phyloP scores from a whole-genome alignment of 2,113 vertebrate genomes.

The Gallinago media region DNA sequence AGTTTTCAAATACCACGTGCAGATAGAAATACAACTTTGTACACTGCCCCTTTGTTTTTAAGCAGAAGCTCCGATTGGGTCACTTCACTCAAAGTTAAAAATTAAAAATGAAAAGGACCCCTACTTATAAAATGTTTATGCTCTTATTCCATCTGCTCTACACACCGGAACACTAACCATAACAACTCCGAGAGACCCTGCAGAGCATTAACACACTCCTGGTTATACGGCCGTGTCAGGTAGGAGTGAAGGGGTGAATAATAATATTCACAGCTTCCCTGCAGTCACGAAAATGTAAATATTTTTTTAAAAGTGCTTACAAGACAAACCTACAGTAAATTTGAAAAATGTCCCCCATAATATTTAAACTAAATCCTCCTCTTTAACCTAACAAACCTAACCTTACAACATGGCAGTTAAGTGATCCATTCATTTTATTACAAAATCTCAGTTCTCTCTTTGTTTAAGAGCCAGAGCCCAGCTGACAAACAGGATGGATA shows the following conservation, averaged over 20 bases:
- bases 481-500: slow-evolving; percentile 39
- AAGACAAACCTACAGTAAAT: slow-evolving; percentile 75
- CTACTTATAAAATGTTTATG: slow-evolving; percentile 62
- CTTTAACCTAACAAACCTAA: slow-evolving; percentile 70
- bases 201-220: neutral
- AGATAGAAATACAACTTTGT: neutral
- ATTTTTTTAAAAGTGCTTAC: slow-evolving; percentile 74
- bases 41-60: neutral
- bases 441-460: slow-evolving; percentile 52
- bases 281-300: slow-evolving; percentile 69
- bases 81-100: slow-evolving; percentile 2
- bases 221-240: neutral
- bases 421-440: slow-evolving; percentile 68
- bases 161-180: slow-evolving; percentile 44
- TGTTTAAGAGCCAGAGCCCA: slow-evolving; percentile 39
- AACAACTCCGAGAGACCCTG: slow-evolving; percentile 38
- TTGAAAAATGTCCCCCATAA: slow-evolving; percentile 71
- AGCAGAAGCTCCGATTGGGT: slow-evolving; percentile 10
- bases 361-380: slow-evolving; percentile 70
- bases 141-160: slow-evolving; percentile 52
- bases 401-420: slow-evolving; percentile 62
- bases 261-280: slow-evolving; percentile 57
- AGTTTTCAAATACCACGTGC: neutral
- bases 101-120: slow-evolving; percentile 13
- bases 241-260: slow-evolving; percentile 27